A percentile compares a stretch with the other conserved stretches of the same genome.
These are phyloP conservation scores for Pseudotriccus pelzelni DNA, from an alignment of 2,797 vertebrate genomes.

Conservation along the genomic window DNA sequence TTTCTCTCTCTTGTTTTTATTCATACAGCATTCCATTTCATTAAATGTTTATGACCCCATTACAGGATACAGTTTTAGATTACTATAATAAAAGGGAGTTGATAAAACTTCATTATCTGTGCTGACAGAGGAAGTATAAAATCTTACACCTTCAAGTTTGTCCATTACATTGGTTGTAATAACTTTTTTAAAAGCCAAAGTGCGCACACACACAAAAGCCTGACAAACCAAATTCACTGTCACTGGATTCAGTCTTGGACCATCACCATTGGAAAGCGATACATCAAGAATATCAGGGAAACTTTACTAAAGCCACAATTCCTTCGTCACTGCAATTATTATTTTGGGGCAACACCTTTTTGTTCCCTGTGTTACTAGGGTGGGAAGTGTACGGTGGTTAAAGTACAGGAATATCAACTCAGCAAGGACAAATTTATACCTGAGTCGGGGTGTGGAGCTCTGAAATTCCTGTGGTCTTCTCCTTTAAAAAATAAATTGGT, in stretches of 20 bases:
- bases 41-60: slow-evolving; percentile 80
- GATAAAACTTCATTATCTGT: slow-evolving; percentile 78
- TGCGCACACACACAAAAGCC: rapidly evolving
- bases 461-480: slow-evolving; percentile 9
- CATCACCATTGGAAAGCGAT: neutral
- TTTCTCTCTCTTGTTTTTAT: slow-evolving; percentile 36
- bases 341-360: slow-evolving; percentile 6
- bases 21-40: slow-evolving; percentile 66
- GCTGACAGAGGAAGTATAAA: slow-evolving; percentile 72
- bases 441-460: neutral
- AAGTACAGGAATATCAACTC: neutral
- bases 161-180: slow-evolving; percentile 63
- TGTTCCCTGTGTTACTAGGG: neutral
- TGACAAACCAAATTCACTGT: neutral
- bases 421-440: neutral
- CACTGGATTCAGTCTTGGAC: slow-evolving; percentile 36
- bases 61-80: slow-evolving; percentile 74
- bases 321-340: slow-evolving; percentile 39
- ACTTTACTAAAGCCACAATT: slow-evolving; percentile 39
- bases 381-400: neutral
- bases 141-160: slow-evolving; percentile 70
- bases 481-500: slow-evolving; percentile 43
- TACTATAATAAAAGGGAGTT: slow-evolving; percentile 76
- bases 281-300: slow-evolving; percentile 31
- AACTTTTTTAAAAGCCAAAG: slow-evolving; percentile 61